Percentiles rank a stretch among this genome's conserved stretches.
Evolutionary conservation across 2,797 vertebrate genomes (phyloP).

Genomic region (Coilia nasus): DNA sequence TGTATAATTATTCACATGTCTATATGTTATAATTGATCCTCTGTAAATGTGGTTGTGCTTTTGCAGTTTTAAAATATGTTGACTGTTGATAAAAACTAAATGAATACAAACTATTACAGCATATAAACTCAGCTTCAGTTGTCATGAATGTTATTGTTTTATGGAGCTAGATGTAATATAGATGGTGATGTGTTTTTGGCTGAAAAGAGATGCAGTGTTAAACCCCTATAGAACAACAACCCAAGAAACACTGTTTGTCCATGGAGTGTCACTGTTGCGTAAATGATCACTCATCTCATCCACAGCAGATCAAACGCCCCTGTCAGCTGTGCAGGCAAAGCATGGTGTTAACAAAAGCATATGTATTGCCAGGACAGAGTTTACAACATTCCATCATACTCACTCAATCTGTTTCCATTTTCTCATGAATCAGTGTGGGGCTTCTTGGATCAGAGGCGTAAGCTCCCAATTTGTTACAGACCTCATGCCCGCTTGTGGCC

Average conservation of each 20-base stretch:
- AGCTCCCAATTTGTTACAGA: neutral
- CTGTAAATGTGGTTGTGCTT: neutral
- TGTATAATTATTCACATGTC: neutral
- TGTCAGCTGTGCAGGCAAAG: neutral
- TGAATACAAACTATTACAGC: neutral
- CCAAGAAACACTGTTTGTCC: neutral
- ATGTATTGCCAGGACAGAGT: neutral
- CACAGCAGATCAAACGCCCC: neutral
- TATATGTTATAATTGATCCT: neutral
- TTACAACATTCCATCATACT: neutral
- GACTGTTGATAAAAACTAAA: neutral
- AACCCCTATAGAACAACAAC: neutral
- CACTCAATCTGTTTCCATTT: neutral
- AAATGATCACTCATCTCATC: neutral
- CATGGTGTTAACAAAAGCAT: neutral
- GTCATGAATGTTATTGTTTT: neutral
- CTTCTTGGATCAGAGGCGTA: neutral
- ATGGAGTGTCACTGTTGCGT: slow-evolving; percentile 18
- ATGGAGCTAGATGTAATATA: neutral
- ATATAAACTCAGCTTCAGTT: neutral
- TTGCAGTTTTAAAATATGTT: neutral
- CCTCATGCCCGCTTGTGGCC: too few species aligned
- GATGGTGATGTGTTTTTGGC: neutral
- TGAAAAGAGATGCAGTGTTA: neutral
- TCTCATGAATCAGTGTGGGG: neutral